Evolutionary conservation across 1,140 invertebrate species (phyloP).

Genomic region (Mya arenaria): DNA sequence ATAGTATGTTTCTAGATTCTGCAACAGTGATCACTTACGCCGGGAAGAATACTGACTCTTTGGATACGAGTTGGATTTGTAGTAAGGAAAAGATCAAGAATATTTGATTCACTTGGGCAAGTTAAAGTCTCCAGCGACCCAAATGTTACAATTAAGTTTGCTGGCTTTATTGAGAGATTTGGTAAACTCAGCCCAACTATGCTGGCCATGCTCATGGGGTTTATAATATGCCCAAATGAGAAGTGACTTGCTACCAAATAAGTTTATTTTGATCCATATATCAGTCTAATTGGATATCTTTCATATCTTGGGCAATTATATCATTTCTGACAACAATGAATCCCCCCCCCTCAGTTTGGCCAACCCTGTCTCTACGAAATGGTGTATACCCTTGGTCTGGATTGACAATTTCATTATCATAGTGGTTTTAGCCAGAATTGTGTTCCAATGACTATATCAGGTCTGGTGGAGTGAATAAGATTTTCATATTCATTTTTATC

Average conservation of each 20-base stretch:
- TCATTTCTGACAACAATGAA: constrained; percentile 32
- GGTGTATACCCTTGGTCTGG: constrained; percentile 15
- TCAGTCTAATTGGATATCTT: neutral
- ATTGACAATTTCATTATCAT: constrained; percentile 23
- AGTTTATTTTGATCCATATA: constrained; percentile 1
- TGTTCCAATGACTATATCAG: constrained; percentile 12
- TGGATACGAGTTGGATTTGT: no score
- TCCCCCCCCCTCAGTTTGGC: neutral
- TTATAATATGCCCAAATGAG: neutral
- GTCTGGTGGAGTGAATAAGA: neutral
- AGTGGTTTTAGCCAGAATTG: constrained; percentile 21
- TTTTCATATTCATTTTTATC: constrained; percentile 9
- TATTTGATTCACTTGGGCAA: no score
- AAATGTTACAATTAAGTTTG: no score
- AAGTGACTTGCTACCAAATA: neutral
- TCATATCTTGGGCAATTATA: constrained; percentile 3
- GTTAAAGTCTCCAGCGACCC: no score
- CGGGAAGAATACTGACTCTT: no score
- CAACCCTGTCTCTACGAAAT: constrained; percentile 8
- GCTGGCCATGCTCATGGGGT: constrained; percentile 9
- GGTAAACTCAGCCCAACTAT: no score
- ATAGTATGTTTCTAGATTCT: no score
- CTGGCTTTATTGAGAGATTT: no score
- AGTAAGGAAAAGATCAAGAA: no score
- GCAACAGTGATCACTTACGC: no score